Evolutionary conservation across 2,113 vertebrate genomes (phyloP).

Genomic region (Carettochelys insculpta): DNA sequence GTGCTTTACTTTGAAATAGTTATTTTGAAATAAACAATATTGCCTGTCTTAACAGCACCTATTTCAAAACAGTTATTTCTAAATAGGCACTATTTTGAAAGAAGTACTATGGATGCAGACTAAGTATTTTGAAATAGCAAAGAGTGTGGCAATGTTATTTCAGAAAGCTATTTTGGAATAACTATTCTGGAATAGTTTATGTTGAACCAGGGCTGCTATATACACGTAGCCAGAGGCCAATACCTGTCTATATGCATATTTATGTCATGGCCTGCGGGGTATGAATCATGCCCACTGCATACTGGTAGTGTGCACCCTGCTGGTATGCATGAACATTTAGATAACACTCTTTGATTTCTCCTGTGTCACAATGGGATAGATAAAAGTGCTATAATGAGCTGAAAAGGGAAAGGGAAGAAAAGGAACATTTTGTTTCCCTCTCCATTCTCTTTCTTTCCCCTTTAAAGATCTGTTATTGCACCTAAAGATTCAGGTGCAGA

Average conservation of each 20-base stretch:
- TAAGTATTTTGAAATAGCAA: no score
- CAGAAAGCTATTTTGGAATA: no score
- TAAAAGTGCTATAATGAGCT: background rate
- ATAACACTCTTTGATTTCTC: background rate
- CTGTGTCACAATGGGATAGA: background rate
- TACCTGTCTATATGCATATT: background rate
- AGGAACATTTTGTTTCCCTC: background rate
- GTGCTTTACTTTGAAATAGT: no score
- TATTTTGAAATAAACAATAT: no score
- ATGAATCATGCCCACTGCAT: background rate
- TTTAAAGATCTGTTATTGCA: slow-evolving; percentile 22
- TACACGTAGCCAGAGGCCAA: no score
- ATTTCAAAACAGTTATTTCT: no score
- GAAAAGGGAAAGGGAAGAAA: background rate
- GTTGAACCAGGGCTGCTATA: no score
- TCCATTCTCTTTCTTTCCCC: background rate
- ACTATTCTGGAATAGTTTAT: no score
- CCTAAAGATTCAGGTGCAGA: slow-evolving; percentile 36
- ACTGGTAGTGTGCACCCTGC: background rate
- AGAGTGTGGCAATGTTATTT: no score
- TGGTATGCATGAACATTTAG: background rate
- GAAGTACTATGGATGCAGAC: no score
- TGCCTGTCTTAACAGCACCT: no score
- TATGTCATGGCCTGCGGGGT: background rate
- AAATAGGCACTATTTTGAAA: no score